These are phyloP conservation scores for Stichodactyla helianthus DNA, from an alignment of 64 coral and sea anemone species.

Conservation along the genomic window DNA sequence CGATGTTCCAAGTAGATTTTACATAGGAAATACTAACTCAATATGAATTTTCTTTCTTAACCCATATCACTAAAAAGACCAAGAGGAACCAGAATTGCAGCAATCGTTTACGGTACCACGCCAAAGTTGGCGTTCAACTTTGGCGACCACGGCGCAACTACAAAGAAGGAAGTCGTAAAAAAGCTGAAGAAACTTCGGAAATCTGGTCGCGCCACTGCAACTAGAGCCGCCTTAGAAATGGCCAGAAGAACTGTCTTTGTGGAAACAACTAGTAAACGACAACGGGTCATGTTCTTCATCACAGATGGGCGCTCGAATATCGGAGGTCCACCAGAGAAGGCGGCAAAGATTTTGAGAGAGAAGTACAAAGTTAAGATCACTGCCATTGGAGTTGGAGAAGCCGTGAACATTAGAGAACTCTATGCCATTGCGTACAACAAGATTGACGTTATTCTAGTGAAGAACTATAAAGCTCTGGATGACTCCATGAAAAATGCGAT, in stretches of 20 bases:
- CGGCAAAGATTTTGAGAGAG: constrained; percentile 32
- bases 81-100: constrained; percentile 57
- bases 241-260: background rate
- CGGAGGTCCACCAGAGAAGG: constrained; percentile 45
- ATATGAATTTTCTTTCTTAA: background rate
- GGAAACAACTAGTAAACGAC: background rate
- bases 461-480: background rate
- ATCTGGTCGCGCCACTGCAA: constrained; percentile 41
- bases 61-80: background rate
- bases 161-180: background rate
- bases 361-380: constrained; percentile 51
- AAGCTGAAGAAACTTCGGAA: background rate
- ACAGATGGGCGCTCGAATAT: constrained; percentile 87
- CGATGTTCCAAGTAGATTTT: background rate
- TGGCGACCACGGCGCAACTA: constrained; percentile 18
- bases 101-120: constrained; percentile 58
- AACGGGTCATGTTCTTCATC: constrained; percentile 66
- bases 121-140: constrained; percentile 57
- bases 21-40: background rate
- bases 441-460: constrained; percentile 16
- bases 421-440: constrained; percentile 19
- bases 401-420: background rate
- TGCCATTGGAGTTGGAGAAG: constrained; percentile 63
- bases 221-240: constrained; percentile 33
- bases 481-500: background rate